Percentiles rank a stretch among this genome's conserved stretches.
Evolutionary conservation across 2,113 vertebrate genomes (phyloP).

Genomic region (Thinocorus orbignyianus): DNA sequence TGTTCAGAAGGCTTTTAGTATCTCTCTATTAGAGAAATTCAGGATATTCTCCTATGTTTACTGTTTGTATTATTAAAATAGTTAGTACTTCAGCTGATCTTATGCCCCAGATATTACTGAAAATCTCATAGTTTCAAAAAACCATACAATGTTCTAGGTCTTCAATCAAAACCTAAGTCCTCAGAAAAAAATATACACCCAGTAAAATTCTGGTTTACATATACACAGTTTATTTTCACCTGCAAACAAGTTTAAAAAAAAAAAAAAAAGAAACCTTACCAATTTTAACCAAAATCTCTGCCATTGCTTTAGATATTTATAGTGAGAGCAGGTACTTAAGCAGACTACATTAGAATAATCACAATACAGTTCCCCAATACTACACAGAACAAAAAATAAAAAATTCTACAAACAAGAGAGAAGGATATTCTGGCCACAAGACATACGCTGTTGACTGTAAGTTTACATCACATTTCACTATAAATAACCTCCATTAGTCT

Average conservation of each 20-base stretch:
- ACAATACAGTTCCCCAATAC: background rate
- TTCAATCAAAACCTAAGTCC: background rate
- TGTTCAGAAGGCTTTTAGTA: background rate
- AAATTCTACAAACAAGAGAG: background rate
- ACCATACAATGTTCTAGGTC: background rate
- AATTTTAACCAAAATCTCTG: background rate
- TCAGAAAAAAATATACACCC: background rate
- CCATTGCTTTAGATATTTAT: background rate
- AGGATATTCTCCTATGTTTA: background rate
- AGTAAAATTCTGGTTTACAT: background rate
- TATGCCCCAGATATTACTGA: background rate
- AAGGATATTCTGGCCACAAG: background rate
- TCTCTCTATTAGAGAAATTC: background rate
- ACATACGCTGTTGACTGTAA: background rate
- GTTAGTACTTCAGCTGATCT: background rate
- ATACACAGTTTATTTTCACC: background rate
- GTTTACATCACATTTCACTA: background rate
- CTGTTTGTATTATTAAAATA: background rate
- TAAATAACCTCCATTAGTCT: background rate
- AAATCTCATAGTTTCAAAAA: background rate
- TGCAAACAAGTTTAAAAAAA: background rate
- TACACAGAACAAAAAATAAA: constrained; percentile 4
- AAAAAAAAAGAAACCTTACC: background rate
- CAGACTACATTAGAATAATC: background rate
- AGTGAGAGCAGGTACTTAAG: background rate